Evolutionary conservation across 2,888 invertebrate genomes (phyloP).

Genomic region (Malacosoma neustria): DNA sequence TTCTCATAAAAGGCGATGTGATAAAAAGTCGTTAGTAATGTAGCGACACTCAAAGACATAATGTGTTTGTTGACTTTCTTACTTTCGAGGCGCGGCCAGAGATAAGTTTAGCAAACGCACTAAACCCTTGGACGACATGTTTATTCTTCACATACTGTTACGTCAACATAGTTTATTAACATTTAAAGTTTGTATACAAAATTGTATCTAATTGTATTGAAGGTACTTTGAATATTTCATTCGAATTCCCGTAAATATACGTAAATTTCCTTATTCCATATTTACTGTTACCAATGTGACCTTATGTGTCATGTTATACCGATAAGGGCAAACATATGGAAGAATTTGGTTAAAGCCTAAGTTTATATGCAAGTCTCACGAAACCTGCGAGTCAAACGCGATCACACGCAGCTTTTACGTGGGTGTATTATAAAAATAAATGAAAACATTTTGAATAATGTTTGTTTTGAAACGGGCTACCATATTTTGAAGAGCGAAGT

Average conservation of each 20-base stretch:
- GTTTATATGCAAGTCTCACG: constrained; percentile 42
- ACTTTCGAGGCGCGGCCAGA: constrained; percentile 50
- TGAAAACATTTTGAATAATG: constrained; percentile 63
- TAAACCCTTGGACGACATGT: constrained; percentile 43
- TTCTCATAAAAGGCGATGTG: constrained; percentile 10
- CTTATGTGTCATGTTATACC: constrained; percentile 10
- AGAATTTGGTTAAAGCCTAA: constrained; percentile 30
- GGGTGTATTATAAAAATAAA: constrained; percentile 64
- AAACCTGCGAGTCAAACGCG: constrained; percentile 33
- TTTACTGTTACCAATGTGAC: constrained; percentile 2
- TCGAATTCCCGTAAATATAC: background rate
- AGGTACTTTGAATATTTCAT: constrained; percentile 10
- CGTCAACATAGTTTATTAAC: constrained; percentile 50
- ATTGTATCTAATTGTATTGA: constrained; percentile 19
- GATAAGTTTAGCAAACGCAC: constrained; percentile 66
- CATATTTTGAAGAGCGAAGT: constrained; percentile 43
- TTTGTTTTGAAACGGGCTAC: constrained; percentile 62
- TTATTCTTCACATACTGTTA: constrained; percentile 59
- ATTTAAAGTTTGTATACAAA: constrained; percentile 32
- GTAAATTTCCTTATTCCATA: background rate
- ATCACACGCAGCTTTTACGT: constrained; percentile 51
- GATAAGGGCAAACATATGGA: constrained; percentile 25
- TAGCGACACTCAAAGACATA: constrained; percentile 46
- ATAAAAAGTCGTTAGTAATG: constrained; percentile 16
- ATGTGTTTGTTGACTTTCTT: constrained; percentile 58